Evolutionary conservation across 2,113 vertebrate species (phyloP), one percentile per base, ranked within the genome.

Genomic region (Dolichallabes microphthalmus): DNA sequence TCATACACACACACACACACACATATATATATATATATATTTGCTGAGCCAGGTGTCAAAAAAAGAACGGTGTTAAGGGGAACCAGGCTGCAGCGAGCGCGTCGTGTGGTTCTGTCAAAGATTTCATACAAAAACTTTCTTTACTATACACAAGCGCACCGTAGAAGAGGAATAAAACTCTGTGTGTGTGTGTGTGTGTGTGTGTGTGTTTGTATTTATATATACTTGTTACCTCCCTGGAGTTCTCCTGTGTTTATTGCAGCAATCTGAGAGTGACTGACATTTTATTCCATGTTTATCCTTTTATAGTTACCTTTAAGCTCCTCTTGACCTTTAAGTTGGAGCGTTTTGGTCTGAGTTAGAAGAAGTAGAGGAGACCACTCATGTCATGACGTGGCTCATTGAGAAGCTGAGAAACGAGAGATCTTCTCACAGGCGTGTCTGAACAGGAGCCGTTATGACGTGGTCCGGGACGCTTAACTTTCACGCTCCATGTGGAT

Each of bases 1-100:
- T 11, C 64, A 69, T 45, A 74, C 39, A 25, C 71, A 75, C 39
- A 52, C 75, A 58, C 53, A 58, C 75, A 78, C 75, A 78, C 75
- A 58, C 75, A 58, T 27, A 78, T n/a, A 55, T 53, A 77, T 52
- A 55, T 25, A 75, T 50, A 75, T 45, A n/a, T 45, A 73, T 39
- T 50, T 39, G 25, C 50, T 39, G 17, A 71, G 32, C 12, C 0
- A 11, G 12, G 11, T 13, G 8, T 39, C 32, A 71, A 20, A 20
- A 71, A 20, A 30, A 32, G 10, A 30, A 14, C 64, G 3, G 2
- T 32, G 27, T 12, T 75, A 1, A 2, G 35, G 19, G 1, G 1
- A 12, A 39, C 19, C 1, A 32, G n/a, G 25, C 25, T 6, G 15
- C 30, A 30, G 9, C 10, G n/a, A 55, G 10, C 5, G 74, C 30